Conservation (phyloP, 2,797 vertebrate genomes). For the Zenarchopterus dispar region DNA sequence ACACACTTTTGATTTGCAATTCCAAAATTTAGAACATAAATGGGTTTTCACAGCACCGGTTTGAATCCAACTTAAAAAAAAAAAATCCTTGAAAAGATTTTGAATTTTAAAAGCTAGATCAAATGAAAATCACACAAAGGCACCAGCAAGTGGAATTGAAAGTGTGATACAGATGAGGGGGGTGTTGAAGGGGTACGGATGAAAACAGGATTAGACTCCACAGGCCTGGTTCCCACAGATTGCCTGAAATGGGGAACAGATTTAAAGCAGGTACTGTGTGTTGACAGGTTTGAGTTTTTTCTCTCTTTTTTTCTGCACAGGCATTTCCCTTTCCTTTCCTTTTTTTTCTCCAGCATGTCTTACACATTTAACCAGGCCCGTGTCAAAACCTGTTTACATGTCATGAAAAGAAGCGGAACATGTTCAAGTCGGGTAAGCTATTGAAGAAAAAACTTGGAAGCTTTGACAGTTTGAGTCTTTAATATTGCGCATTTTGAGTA, state of each 20-base stretch:
- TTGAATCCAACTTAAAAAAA: slow-evolving; percentile 82
- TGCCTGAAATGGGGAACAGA: slow-evolving; percentile 86
- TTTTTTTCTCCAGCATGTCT: slow-evolving; percentile 72
- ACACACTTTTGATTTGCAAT: slow-evolving; percentile 81
- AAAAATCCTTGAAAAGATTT: slow-evolving; percentile 87
- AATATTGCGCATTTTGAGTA: slow-evolving; percentile 54
- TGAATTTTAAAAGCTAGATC: slow-evolving; percentile 88
- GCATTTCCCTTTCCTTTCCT: slow-evolving; percentile 63
- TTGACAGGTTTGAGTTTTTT: slow-evolving; percentile 82
- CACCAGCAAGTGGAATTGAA: slow-evolving; percentile 87
- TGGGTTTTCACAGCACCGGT: slow-evolving; percentile 78
- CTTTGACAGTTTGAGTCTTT: slow-evolving; percentile 80
- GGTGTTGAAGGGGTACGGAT: slow-evolving; percentile 74
- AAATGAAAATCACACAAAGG: slow-evolving; percentile 88
- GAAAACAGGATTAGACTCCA: slow-evolving; percentile 88
- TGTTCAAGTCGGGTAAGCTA: slow-evolving; percentile 83
- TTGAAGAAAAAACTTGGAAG: slow-evolving; percentile 80
- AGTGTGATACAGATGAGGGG: slow-evolving; percentile 87
- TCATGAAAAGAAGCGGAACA: slow-evolving; percentile 83
- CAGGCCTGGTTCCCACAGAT: slow-evolving; percentile 88
- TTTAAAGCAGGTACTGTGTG: slow-evolving; percentile 86
- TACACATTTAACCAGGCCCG: slow-evolving; percentile 83
- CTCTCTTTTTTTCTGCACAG: slow-evolving; percentile 49
- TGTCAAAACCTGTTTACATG: slow-evolving; percentile 88
- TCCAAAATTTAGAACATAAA: slow-evolving; percentile 83